phyloP scores from a whole-genome alignment of 92 coral and sea anemone species.

The Porites divaricata region DNA sequence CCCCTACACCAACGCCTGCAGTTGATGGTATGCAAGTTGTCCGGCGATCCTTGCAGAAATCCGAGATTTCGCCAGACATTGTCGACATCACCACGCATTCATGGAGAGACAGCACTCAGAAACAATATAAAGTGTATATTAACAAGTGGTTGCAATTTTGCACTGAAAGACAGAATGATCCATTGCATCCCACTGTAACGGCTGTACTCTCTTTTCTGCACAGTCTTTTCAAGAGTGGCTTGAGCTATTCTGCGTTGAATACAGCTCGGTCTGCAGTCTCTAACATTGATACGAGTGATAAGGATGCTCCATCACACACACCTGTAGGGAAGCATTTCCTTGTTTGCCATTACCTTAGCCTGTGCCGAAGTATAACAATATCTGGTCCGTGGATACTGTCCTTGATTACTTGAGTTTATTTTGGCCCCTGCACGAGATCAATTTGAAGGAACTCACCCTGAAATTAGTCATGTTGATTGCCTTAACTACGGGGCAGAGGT shows the following conservation, averaged over 20 bases:
- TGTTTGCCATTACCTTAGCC: too few relatives aligned
- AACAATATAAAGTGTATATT: constrained; percentile 49
- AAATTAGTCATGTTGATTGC: constrained; percentile 68
- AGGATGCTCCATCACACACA: too few relatives aligned
- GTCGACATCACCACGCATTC: constrained; percentile 68
- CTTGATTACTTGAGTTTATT: constrained; percentile 48
- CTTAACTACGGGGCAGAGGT: constrained; percentile 67
- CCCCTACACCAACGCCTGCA: constrained; percentile 46
- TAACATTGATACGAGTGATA: too few relatives aligned
- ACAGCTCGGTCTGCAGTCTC: too few relatives aligned
- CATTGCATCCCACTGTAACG: too few relatives aligned
- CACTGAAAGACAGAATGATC: too few relatives aligned
- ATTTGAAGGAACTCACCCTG: constrained; percentile 44
- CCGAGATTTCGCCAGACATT: constrained; percentile 48
- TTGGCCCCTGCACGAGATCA: constrained; percentile 48
- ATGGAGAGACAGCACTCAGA: constrained; percentile 54
- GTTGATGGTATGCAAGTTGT: constrained; percentile 67
- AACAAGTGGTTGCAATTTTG: too few relatives aligned
- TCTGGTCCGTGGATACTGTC: constrained; percentile 67
- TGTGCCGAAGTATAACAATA: constrained; percentile 37
- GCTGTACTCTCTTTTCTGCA: too few relatives aligned
- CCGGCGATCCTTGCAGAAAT: constrained; percentile 59
- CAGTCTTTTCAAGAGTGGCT: too few relatives aligned
- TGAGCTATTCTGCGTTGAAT: too few relatives aligned
- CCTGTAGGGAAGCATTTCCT: too few relatives aligned